These are phyloP conservation scores for Echinometra lucunter DNA, from an alignment of 53 echinoderm and acorn worm genomes.

Conservation along the genomic window DNA sequence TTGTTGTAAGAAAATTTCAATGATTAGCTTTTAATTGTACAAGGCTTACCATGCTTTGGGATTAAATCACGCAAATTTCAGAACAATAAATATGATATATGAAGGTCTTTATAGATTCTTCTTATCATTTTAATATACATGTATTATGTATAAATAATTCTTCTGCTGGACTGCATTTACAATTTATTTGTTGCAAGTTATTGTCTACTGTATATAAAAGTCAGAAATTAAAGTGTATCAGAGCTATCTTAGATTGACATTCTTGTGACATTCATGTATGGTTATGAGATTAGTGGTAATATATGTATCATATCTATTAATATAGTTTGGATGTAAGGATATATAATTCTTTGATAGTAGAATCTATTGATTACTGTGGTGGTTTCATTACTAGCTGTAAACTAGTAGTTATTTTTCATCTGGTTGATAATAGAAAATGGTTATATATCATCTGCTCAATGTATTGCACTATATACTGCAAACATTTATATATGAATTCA, in stretches of 20 bases:
- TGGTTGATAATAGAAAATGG: background rate
- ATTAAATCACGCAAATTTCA: no score
- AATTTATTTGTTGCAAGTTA: no score
- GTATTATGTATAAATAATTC: no score
- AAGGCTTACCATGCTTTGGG: no score
- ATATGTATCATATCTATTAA: background rate
- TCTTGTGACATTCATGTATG: background rate
- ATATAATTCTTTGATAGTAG: background rate
- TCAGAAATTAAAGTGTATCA: background rate
- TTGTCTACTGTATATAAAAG: background rate
- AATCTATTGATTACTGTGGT: background rate
- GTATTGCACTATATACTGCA: background rate
- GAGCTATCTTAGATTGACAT: background rate
- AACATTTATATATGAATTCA: background rate
- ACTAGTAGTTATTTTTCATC: no score
- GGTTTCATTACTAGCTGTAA: background rate
- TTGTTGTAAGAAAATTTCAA: no score
- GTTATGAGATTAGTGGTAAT: background rate
- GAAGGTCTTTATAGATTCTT: no score
- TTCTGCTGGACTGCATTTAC: no score
- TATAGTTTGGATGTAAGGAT: background rate
- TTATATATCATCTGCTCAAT: no score
- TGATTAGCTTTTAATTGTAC: no score
- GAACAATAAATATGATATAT: no score
- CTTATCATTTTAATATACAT: no score